A percentile compares a stretch with the other conserved stretches of the same genome.
Evolutionary conservation across 1,140 invertebrate species (phyloP).

Genomic region (Mycetomoellerius zeteki): DNA sequence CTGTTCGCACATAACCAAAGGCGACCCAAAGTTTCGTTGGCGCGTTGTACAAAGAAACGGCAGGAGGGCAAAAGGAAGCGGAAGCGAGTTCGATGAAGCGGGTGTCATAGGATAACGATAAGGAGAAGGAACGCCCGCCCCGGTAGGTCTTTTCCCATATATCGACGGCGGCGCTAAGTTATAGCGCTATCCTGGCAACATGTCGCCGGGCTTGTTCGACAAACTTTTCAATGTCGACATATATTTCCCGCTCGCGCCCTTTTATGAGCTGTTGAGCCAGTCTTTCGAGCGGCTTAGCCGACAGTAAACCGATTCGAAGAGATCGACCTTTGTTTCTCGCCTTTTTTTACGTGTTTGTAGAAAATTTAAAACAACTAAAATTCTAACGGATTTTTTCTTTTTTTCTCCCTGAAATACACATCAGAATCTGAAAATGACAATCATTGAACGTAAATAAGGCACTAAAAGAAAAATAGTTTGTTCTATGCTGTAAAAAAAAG

Average conservation of each 20-base stretch:
- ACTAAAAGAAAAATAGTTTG: not conserved
- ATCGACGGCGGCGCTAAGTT: conserved; percentile 81
- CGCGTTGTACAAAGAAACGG: conserved; percentile 68
- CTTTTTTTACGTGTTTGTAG: not conserved
- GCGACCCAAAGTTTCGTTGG: conserved; percentile 79
- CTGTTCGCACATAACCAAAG: conserved; percentile 47
- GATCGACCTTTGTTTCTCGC: conserved; percentile 66
- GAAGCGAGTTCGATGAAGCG: conserved; percentile 15
- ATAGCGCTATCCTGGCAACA: conserved; percentile 84
- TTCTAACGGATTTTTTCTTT: not conserved
- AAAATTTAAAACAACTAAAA: conserved; percentile 18
- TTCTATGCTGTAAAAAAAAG: not conserved
- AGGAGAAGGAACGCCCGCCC: conserved; percentile 34
- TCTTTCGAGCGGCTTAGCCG: conserved; percentile 66
- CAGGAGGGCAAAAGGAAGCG: conserved; percentile 56
- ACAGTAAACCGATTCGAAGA: conserved; percentile 67
- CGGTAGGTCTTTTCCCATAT: conserved; percentile 74
- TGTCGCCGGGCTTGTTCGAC: conserved; percentile 84
- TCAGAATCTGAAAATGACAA: not conserved
- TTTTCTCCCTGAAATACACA: not conserved
- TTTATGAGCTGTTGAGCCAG: conserved; percentile 80
- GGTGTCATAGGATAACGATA: conserved; percentile 47
- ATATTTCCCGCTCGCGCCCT: conserved; percentile 81
- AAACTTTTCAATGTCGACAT: conserved; percentile 86
- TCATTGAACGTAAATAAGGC: not conserved